Evolutionary conservation across 2,113 vertebrate genomes (phyloP), one percentile per base, ranked within the genome.

Genomic region (Todiramphus saurophagus): DNA sequence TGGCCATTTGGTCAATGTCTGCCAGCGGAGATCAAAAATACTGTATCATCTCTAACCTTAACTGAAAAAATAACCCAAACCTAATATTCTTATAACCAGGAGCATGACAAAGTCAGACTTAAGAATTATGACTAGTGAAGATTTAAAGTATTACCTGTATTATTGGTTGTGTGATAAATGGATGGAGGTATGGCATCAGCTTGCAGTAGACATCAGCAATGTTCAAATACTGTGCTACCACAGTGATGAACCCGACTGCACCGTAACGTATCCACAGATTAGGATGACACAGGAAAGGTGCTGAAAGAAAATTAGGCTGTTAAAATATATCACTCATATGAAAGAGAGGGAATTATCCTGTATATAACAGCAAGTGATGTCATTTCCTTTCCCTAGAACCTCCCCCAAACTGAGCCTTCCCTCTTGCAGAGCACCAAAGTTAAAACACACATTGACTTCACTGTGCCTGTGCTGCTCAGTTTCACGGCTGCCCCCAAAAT

Each of bases 181-280:
- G 98, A 87, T 98, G 98, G 68, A 99, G 99, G 95, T 99, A 99
- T 4, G 99, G 99, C 99, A 99, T 99, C 80, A 99, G 98, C 82
- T 99, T 99, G 97, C 99, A 99, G 98, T 99, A 99, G 82, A 99
- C 98, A 80, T 99, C 99, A 58, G 99, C 99, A 85, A 99, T 99
- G 92, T 99, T 99, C 82, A 99, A 98, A 91, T 99, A 99, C 95
- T 99, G 98, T 1, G 99, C 99, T n/a, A 99, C 99, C 80, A 99
- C 99, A 3, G 99, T 99, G 96, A 99, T 99, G 97, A 99, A 99
- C 76, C 99, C 99, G 39, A 99, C 99, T 1, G 99, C 99, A 24
- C 99, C 99, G 8, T 99, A 99, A 63, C 99, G 98, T 96, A 99
- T 99, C 99, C 99, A 99, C 48, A 99, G 98, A 94, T 99, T 99